These are phyloP conservation scores for Drosophila anomalata DNA, from an alignment of 2,888 invertebrate species.

Conservation along the genomic window DNA sequence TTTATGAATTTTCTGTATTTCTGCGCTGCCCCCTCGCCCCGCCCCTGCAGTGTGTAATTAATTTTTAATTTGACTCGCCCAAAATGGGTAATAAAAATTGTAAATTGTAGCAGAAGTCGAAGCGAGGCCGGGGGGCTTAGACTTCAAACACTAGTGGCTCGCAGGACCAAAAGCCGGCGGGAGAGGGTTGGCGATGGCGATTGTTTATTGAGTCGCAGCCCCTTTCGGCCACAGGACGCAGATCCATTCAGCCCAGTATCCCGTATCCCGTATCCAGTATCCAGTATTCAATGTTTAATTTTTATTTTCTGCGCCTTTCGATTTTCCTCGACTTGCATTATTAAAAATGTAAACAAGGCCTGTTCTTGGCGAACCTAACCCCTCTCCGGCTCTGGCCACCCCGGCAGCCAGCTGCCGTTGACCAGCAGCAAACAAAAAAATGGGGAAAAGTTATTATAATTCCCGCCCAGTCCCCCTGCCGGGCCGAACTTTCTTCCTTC, in stretches of 20 bases:
- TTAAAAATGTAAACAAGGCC: slow-evolving; percentile 53
- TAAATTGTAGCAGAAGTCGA: slow-evolving; percentile 55
- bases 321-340: slow-evolving; percentile 55
- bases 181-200: slow-evolving; percentile 1
- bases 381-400: not conserved
- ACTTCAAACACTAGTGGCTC: slow-evolving; percentile 27
- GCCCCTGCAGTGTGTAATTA: slow-evolving; percentile 61
- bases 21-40: slow-evolving; percentile 5
- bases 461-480: slow-evolving; percentile 30
- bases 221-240: not conserved
- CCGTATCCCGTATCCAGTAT: not conserved
- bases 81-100: slow-evolving; percentile 77
- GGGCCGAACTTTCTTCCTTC: slow-evolving; percentile 20
- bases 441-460: slow-evolving; percentile 71
- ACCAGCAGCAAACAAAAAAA: slow-evolving; percentile 38
- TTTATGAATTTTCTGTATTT: slow-evolving; percentile 26
- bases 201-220: slow-evolving; percentile 18
- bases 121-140: slow-evolving; percentile 5
- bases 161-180: not conserved
- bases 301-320: slow-evolving; percentile 50
- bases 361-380: slow-evolving; percentile 22
- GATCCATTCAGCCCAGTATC: not conserved
- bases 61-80: slow-evolving; percentile 73
- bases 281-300: slow-evolving; percentile 58
- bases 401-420: slow-evolving; percentile 51